phyloP scores from a whole-genome alignment of 1,140 invertebrate genomes.

The Drosophila sp. region DNA sequence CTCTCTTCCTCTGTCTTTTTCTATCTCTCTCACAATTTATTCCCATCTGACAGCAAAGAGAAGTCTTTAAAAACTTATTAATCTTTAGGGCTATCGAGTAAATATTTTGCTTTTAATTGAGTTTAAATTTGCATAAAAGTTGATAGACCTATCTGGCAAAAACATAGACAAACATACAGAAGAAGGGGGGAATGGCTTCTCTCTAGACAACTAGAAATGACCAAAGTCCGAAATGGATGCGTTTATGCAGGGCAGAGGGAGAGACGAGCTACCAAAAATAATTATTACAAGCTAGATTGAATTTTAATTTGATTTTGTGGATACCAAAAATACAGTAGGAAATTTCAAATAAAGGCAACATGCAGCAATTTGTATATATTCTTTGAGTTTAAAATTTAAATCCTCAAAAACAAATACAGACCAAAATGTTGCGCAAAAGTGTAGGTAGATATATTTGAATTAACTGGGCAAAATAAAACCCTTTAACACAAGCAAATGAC shows the following conservation, averaged over 20 bases:
- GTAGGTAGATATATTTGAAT: too few relatives aligned
- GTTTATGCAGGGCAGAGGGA: neutral
- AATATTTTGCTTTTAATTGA: constrained; percentile 76
- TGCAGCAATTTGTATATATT: too few relatives aligned
- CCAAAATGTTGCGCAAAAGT: too few relatives aligned
- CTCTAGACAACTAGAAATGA: neutral
- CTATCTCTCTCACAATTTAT: neutral
- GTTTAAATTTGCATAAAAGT: constrained; percentile 74
- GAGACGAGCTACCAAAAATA: constrained; percentile 42
- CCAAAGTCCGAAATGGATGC: neutral
- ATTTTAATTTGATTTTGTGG: constrained; percentile 73
- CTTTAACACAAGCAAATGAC: too few relatives aligned
- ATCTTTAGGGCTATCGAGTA: constrained; percentile 71
- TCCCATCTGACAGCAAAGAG: constrained; percentile 26
- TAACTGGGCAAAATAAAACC: too few relatives aligned
- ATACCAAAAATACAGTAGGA: neutral
- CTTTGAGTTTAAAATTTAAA: too few relatives aligned
- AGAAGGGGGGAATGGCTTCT: neutral
- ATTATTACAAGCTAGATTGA: constrained; percentile 75
- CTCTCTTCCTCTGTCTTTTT: constrained; percentile 4
- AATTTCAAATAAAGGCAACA: neutral
- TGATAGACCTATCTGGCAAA: constrained; percentile 12
- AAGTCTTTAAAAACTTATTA: constrained; percentile 67
- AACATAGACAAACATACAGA: neutral
- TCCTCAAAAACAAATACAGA: too few relatives aligned